Base-by-base conservation (phyloP, 2,797 vertebrate genomes). In the Orientallactaga sibirica region DNA sequence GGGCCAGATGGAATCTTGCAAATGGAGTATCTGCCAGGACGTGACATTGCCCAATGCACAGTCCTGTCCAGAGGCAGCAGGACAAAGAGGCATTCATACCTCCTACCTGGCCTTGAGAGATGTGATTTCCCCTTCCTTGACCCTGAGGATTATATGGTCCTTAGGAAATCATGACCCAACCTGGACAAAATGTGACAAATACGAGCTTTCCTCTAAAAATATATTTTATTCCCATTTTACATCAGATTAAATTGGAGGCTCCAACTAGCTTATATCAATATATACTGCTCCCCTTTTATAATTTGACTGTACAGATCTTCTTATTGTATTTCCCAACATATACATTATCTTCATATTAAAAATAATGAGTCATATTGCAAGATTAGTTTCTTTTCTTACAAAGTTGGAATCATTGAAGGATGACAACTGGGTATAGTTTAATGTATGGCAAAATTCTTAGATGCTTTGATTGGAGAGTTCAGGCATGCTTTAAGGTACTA, bases 301-400 rank as follows among this genome's bases (percentile, higher is more conserved):
- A 58, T 61, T 43, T 2, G 9, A 33, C 22, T 61, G 15, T 55
- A 66, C 14, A 75, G 25, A n/a, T 37, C 7, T 43, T 79, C 18
- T 75, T 64, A 64, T 48, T 24, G 19, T 76, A 33, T 73, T 3
- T 84, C 19, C 61, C 70, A 71, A 66, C 19, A 80, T 37, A 67
- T 18, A 81, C 24, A 37, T 37, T 48, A 41, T 91, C 22, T 88
- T 62, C 37, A 73, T 76, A 67, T 81, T 77, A 94, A 91, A 82
- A 88, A 80, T 52, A 85, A 62, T 22, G 16, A 86, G 27, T 64
- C 58, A 58, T 10, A 29, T 52, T 43, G 15, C 37, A 37, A 81
- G 68, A 33, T 58, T 55, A 9, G 11, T 41, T 12, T 71, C 15
- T 68, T 79, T 90, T 24, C 43, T 83, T 22, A 20, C 7, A 75